A percentile compares a stretch with the other conserved stretches of the same genome.
Evolutionary conservation across 2,113 vertebrate species (phyloP).

Genomic region (Halcyon senegalensis): DNA sequence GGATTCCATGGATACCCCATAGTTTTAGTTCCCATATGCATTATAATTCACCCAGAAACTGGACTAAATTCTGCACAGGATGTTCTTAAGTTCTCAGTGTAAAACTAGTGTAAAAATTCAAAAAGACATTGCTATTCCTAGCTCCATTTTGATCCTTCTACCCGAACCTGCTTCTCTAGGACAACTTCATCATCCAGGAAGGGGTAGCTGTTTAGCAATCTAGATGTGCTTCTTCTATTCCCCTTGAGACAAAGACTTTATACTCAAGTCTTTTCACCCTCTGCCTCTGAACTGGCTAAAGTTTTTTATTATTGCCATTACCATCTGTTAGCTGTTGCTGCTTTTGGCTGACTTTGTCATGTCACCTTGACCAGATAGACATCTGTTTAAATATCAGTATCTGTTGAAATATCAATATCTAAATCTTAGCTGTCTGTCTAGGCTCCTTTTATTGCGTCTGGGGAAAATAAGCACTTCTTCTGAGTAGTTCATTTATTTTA

Average conservation of each 20-base stretch:
- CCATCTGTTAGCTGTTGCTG: background rate
- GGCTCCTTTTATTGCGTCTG: background rate
- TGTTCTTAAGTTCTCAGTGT: background rate
- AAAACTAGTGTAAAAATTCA: background rate
- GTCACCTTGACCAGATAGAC: background rate
- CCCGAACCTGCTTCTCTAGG: background rate
- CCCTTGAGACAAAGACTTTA: background rate
- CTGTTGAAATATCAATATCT: background rate
- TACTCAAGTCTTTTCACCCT: background rate
- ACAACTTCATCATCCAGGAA: background rate
- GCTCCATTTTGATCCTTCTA: background rate
- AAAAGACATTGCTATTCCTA: background rate
- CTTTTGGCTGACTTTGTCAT: background rate
- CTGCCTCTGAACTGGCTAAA: background rate
- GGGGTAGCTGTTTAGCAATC: background rate
- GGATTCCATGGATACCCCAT: background rate
- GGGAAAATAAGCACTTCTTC: background rate
- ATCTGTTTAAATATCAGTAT: background rate
- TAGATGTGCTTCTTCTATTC: background rate
- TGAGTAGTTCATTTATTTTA: background rate
- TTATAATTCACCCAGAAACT: background rate
- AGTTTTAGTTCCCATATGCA: background rate
- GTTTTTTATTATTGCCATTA: background rate
- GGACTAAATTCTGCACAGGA: background rate
- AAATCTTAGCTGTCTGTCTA: constrained; percentile 1